phyloP scores from a whole-genome alignment of 2,797 vertebrate species.

The Dicrostonyx torquatus region DNA sequence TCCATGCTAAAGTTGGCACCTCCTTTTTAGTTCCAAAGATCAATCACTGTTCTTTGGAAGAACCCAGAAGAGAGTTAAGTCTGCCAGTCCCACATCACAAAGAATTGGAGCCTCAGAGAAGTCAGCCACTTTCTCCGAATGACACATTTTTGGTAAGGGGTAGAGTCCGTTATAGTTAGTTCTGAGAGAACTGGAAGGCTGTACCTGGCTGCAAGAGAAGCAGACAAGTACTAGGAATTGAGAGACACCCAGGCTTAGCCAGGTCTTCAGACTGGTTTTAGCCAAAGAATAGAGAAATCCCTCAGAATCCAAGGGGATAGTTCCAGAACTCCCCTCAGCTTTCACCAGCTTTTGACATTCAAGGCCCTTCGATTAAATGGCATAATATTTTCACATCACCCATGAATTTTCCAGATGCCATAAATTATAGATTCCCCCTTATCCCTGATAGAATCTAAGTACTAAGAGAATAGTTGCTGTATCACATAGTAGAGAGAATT shows the following conservation, averaged over 20 bases:
- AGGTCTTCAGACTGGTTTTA: neutral
- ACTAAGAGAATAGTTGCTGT: neutral
- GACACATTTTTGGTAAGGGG: neutral
- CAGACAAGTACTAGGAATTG: neutral
- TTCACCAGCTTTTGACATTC: neutral
- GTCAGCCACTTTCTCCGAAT: neutral
- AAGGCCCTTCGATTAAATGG: neutral
- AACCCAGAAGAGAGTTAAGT: neutral
- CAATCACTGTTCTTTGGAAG: neutral
- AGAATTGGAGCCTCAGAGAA: neutral
- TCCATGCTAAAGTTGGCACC: neutral
- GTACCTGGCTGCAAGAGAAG: neutral
- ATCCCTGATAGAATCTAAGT: neutral
- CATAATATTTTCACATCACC: neutral
- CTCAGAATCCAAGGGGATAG: neutral
- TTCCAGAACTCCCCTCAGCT: neutral
- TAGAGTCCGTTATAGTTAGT: neutral
- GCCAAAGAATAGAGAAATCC: neutral
- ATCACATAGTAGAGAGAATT: neutral
- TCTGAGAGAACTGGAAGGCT: neutral
- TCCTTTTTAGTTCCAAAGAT: too few species aligned
- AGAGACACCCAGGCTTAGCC: neutral
- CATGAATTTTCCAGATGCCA: neutral
- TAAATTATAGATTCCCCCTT: neutral
- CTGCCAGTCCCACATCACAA: neutral